phyloP scores from a whole-genome alignment of 2,113 vertebrate genomes.

The Australoheros scitulus region DNA sequence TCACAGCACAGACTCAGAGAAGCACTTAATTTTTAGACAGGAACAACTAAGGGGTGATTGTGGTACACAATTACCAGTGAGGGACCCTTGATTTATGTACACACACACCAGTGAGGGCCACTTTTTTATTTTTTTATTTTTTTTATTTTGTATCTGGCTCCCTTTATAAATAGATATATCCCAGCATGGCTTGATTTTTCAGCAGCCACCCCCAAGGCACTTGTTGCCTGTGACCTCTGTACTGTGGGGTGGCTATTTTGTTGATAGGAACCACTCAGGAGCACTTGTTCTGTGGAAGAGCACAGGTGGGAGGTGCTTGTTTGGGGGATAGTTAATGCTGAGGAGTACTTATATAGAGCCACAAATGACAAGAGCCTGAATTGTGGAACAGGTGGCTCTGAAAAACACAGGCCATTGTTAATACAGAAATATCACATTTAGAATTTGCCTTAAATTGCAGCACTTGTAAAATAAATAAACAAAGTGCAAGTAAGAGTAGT shows the following conservation, averaged over 20 bases:
- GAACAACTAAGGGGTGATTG: conserved; percentile 49
- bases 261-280: conserved; percentile 49
- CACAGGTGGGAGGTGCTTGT: conserved; percentile 29
- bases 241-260: conserved; percentile 42
- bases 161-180: conserved; percentile 40
- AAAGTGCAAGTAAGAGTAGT: background rate
- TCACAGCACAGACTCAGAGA: conserved; percentile 20
- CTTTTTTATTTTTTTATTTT: conserved; percentile 14
- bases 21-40: conserved; percentile 42
- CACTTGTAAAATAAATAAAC: background rate
- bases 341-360: conserved; percentile 7
- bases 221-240: conserved; percentile 28
- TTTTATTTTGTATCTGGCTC: conserved; percentile 5
- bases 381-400: background rate
- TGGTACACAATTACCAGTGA: conserved; percentile 31
- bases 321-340: conserved; percentile 7
- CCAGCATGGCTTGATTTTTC: conserved; percentile 32
- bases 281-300: conserved; percentile 31
- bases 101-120: conserved; percentile 10
- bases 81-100: conserved; percentile 59
- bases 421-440: background rate
- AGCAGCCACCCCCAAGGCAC: conserved; percentile 17
- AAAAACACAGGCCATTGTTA: background rate
- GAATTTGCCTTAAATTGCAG: background rate
- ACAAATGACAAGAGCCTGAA: conserved; percentile 1